Percentiles rank a stretch among this genome's conserved stretches.
These are phyloP conservation scores for Platalea minor DNA, from an alignment of 2,797 vertebrate species.

Conservation along the genomic window DNA sequence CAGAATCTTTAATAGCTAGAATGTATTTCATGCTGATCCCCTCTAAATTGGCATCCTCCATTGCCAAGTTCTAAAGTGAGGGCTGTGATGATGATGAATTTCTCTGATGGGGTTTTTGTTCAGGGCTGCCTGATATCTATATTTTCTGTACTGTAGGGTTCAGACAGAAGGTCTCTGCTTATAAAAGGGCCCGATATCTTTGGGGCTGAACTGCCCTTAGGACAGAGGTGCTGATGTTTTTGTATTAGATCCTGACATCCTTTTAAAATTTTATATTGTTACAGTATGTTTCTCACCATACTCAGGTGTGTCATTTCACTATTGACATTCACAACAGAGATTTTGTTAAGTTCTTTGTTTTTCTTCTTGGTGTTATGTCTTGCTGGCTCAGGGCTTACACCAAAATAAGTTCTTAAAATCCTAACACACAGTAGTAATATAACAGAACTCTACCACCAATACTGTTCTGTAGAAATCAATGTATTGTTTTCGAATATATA, in stretches of 20 bases:
- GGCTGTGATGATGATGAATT: not conserved
- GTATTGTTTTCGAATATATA: not conserved
- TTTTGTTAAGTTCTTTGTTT: not conserved
- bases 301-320: not conserved
- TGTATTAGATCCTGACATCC: not conserved
- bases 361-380: not conserved
- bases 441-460: not conserved
- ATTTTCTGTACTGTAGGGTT: not conserved
- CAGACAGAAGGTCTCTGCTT: not conserved
- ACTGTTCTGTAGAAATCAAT: not conserved
- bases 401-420: not conserved
- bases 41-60: not conserved
- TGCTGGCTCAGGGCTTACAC: not conserved
- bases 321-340: not conserved
- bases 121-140: not conserved
- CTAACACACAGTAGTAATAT: not conserved
- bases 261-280: not conserved
- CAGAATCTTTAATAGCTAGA: constrained; percentile 32
- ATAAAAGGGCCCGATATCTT: not conserved
- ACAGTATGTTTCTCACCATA: not conserved
- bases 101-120: constrained; percentile 24
- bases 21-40: constrained; percentile 22
- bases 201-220: not conserved
- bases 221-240: not conserved
- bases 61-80: constrained; percentile 15